These are phyloP conservation scores for Crossaster papposus DNA, from an alignment of 53 echinoderm and acorn worm species.

Conservation along the genomic window DNA sequence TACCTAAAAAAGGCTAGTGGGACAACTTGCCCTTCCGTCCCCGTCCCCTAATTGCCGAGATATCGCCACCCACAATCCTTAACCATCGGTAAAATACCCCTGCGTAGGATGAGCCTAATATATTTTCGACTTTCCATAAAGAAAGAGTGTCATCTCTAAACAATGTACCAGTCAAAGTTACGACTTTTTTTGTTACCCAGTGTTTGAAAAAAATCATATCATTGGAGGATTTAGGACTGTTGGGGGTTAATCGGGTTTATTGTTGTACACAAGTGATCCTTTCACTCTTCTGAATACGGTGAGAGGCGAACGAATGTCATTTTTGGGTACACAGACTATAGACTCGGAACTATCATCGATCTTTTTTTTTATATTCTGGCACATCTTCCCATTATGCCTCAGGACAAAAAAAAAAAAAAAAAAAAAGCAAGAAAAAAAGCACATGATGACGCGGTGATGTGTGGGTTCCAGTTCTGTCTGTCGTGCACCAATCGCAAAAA, in stretches of 20 bases:
- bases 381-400: neutral
- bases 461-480: slow-evolving; percentile 22
- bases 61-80: no score
- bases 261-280: neutral
- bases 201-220: no score
- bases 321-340: neutral
- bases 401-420: slow-evolving; percentile 24
- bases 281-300: neutral
- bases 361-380: neutral
- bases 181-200: no score
- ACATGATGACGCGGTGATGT: slow-evolving; percentile 40
- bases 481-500: slow-evolving; percentile 36
- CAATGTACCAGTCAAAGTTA: neutral
- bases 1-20: no score
- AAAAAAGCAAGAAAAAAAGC: slow-evolving; percentile 32
- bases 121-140: no score
- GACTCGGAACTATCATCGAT: neutral
- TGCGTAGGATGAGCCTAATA: no score
- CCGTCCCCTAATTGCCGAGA: no score
- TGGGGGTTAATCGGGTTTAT: no score
- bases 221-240: no score
- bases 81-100: no score
- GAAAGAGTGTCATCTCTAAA: no score
- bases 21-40: no score
- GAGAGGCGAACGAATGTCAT: neutral